Base-by-base conservation (phyloP, 2,797 vertebrate genomes). In the Eospalax fontanierii region DNA sequence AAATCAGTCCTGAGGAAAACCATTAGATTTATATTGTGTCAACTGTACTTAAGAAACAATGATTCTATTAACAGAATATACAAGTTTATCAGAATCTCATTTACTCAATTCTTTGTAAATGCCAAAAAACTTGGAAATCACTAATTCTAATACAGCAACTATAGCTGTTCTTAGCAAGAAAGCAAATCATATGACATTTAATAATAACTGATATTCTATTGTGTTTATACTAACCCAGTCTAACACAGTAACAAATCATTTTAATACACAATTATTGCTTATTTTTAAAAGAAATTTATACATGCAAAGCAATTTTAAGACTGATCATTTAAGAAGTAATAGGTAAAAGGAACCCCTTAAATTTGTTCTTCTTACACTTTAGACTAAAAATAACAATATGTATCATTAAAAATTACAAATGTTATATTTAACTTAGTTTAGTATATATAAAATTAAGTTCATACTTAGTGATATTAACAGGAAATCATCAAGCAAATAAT, bases 51-150 rank as follows among this genome's bases (percentile, higher is more conserved):
- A 94, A 82, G 68, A 84, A 86, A 21, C 76, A 95, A 85, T 68
- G 22, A 11, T 57, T 90, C 71, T 73, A 90, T 57, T 90, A 43
- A 85, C 1, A 89, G 40, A 89, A 89, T 50, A 93, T 38, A 87
- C 26, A 91, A 40, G 4, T 35, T 40, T 54, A 90, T 66, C 3
- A 90, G 40, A 5, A 66, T 71, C 73, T 79, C 6, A 76, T 87
- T 88, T 90, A 82, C 81, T 88, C 87, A 90, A 85, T 92, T 82
- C 75, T 33, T 24, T 96, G 26, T 87, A 96, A 97, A 97, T 96
- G 30, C n/a, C n/a, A 78, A 66, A 95, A 92, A 79, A 93, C 21
- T 87, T 88, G 50, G 94, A 76, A 94, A 93, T 83, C 46, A 85
- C 33, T 59, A 89, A 90, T 66, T 84, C 63, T 91, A 89, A 90